phyloP scores from a whole-genome alignment of 2,888 invertebrate species.

The Troilus luridus region DNA sequence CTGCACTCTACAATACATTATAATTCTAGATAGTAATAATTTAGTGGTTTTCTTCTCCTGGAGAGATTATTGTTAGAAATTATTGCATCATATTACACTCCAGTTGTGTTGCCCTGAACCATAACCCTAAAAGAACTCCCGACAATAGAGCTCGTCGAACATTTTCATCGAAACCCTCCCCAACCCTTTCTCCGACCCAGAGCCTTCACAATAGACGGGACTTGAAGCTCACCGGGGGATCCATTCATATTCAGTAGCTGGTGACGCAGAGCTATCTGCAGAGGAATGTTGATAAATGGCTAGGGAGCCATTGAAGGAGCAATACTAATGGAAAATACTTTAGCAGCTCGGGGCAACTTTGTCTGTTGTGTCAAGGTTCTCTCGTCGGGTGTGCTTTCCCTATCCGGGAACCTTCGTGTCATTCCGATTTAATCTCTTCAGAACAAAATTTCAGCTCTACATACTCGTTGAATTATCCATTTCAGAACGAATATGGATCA shows the following conservation, averaged over 20 bases:
- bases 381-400: background rate
- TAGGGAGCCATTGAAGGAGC: background rate
- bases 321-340: constrained; percentile 8
- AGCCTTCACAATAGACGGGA: background rate
- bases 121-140: background rate
- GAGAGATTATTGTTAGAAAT: no score
- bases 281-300: constrained; percentile 16
- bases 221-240: background rate
- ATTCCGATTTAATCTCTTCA: background rate
- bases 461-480: background rate
- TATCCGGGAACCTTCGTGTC: background rate
- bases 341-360: background rate
- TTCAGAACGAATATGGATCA: background rate
- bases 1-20: no score
- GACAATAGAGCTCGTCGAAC: background rate
- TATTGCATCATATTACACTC: no score
- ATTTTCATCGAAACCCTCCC: background rate
- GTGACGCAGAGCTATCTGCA: background rate
- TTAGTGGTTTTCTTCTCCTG: no score
- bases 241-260: background rate
- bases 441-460: background rate
- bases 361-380: background rate
- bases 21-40: no score
- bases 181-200: background rate
- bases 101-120: background rate